These are phyloP conservation scores for Pseudopipra pipra DNA, from an alignment of 2,113 vertebrate genomes.

Conservation along the genomic window DNA sequence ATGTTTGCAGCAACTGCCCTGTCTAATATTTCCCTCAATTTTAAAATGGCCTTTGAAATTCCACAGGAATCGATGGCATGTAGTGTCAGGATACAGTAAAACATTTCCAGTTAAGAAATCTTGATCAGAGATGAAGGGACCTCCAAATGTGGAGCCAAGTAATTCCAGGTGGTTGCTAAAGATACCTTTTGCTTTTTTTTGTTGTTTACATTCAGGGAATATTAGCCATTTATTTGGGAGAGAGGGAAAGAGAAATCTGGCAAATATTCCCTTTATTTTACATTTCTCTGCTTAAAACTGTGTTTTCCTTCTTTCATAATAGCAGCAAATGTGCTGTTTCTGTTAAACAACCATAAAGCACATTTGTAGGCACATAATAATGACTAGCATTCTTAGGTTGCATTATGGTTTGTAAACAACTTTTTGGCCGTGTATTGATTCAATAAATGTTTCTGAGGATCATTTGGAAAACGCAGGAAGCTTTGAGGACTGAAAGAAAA, in stretches of 20 bases:
- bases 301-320: background rate
- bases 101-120: background rate
- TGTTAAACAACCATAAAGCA: background rate
- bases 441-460: background rate
- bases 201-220: background rate
- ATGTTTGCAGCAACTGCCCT: background rate
- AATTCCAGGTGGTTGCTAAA: background rate
- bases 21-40: background rate
- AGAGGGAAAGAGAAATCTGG: background rate
- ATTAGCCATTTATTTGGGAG: background rate
- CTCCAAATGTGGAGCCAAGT: background rate
- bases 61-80: background rate
- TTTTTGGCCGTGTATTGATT: background rate
- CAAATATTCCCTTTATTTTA: background rate
- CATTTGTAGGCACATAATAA: background rate
- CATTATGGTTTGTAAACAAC: constrained; percentile 15
- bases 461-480: background rate
- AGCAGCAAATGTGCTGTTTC: background rate
- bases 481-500: constrained; percentile 2
- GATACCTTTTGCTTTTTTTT: background rate
- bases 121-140: background rate
- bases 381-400: background rate
- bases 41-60: background rate
- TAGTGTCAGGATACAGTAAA: background rate
- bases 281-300: background rate